Percentiles rank a stretch among this genome's conserved stretches.
Conservation (phyloP, 2,888 invertebrate species). For the Drosophila stalkeri region DNA sequence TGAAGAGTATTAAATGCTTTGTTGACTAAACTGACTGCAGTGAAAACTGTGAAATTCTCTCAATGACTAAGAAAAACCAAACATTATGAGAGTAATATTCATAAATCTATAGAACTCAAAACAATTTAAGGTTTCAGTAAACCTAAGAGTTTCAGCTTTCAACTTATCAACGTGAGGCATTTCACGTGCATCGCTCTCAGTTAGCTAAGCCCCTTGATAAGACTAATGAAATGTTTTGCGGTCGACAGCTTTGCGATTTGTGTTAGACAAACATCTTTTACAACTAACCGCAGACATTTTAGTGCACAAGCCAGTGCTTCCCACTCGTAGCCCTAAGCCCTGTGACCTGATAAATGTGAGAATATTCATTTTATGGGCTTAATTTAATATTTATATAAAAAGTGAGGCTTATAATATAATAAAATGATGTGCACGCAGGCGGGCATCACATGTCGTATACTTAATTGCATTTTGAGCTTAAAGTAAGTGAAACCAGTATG, state of each 20-base stretch:
- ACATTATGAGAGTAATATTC: not conserved
- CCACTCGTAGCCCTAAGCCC: conserved; percentile 8
- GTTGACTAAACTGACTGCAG: not conserved
- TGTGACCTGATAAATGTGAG: conserved; percentile 23
- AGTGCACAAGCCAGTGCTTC: conserved; percentile 9
- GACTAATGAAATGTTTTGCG: conserved; percentile 58
- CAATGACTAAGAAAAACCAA: not conserved
- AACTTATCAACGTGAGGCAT: conserved; percentile 9
- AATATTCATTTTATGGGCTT: conserved; percentile 48
- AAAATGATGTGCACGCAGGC: conserved; percentile 13
- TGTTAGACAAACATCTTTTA: conserved; percentile 20
- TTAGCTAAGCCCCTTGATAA: conserved; percentile 26
- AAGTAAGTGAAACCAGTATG: conserved; percentile 22
- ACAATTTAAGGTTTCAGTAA: not conserved
- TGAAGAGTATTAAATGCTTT: not conserved
- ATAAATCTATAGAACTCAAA: not conserved
- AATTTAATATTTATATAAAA: conserved; percentile 71
- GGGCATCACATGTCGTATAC: conserved; percentile 61
- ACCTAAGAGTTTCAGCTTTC: not conserved
- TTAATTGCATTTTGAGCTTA: conserved; percentile 74
- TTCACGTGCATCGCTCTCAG: not conserved
- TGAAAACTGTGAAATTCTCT: not conserved
- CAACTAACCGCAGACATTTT: conserved; percentile 63
- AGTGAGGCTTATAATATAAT: conserved; percentile 16
- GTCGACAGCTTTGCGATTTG: conserved; percentile 34